Evolutionary conservation across 92 coral and sea anemone species (phyloP), one percentile per base, ranked within the genome.

Genomic region (Epizoanthus illoricatus): DNA sequence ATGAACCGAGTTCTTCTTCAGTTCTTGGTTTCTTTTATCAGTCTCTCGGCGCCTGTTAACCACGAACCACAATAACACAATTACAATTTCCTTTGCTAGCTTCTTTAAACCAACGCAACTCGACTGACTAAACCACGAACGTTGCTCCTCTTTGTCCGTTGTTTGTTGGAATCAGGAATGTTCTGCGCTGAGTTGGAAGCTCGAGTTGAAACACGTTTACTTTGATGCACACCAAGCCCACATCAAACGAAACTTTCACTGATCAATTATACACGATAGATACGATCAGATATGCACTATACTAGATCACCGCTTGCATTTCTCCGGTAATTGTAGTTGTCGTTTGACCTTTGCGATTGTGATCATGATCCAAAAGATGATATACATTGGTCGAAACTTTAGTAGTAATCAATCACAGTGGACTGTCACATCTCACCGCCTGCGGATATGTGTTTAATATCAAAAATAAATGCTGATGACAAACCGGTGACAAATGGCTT

Each of bases 341-440:
- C 5, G 63, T 74, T 74, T 74, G 80, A 75, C 69, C 81, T 60
- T 75, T 17, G 28, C 7, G 49, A 75, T 5, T 40, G 10, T 59
- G 56, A 75, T 75, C 68, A 4, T 59, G 56, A 75, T 75, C 68
- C 8, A 68, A 19, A 4, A 43, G n/a, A 5, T 19, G n/a, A n/a
- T n/a, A n/a, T 72, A 52, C 52, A 69, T 72, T 75, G 68, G 52
- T 65, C 40, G 70, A 18, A 33, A 67, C 20, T 12, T 5, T 13
- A 67, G 41, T 65, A 65, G 2, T 52, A 3, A 52, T 11, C 56
- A 52, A 16, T 52, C 16, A 15, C 67, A 59, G 36, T 8, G 68
- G 18, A 2, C n/a, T 18, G 23, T 18, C 0, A 57, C 19, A 58
- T 7, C 81, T 39, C 69, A 75, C 69, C 56, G 81, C 68, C 69